Conservation (phyloP, 2,888 invertebrate species). For the Trissoscelio sp. region DNA sequence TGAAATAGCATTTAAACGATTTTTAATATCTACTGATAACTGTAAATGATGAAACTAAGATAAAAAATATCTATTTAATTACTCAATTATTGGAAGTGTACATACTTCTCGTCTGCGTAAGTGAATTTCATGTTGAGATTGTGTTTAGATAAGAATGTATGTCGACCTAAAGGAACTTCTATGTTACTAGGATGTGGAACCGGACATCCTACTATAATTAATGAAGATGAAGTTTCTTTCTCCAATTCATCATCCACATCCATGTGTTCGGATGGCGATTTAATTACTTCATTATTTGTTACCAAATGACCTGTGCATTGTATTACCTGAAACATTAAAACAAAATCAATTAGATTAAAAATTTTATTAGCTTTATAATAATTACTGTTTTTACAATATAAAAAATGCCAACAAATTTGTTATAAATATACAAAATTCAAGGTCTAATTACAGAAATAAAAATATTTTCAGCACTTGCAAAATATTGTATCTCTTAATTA, state of each 20-base stretch:
- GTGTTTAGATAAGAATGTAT: slow-evolving; percentile 96
- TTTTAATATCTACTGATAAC: slow-evolving; percentile 43
- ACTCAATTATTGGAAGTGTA: slow-evolving; percentile 71
- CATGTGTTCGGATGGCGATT: slow-evolving; percentile 73
- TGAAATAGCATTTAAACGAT: slow-evolving; percentile 34
- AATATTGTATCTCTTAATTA: no score
- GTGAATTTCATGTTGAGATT: slow-evolving; percentile 97
- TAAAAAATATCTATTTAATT: slow-evolving; percentile 22
- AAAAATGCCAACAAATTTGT: no score
- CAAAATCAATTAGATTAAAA: not conserved
- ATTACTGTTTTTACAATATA: no score
- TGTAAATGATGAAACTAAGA: slow-evolving; percentile 29
- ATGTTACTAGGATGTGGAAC: slow-evolving; percentile 96
- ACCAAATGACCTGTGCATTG: slow-evolving; percentile 93
- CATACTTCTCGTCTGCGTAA: slow-evolving; percentile 96
- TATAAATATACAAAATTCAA: no score
- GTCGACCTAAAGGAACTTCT: slow-evolving; percentile 93
- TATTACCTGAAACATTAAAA: slow-evolving; percentile 88
- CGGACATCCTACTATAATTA: slow-evolving; percentile 91
- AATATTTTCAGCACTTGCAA: no score
- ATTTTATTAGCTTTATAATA: no score
- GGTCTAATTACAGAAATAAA: no score
- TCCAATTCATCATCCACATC: slow-evolving; percentile 74
- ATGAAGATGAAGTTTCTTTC: slow-evolving; percentile 83
- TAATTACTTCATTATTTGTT: slow-evolving; percentile 63